Percentiles rank a stretch among this genome's conserved stretches.
phyloP scores from a whole-genome alignment of 2,113 vertebrate species.

The Tamias sibiricus region DNA sequence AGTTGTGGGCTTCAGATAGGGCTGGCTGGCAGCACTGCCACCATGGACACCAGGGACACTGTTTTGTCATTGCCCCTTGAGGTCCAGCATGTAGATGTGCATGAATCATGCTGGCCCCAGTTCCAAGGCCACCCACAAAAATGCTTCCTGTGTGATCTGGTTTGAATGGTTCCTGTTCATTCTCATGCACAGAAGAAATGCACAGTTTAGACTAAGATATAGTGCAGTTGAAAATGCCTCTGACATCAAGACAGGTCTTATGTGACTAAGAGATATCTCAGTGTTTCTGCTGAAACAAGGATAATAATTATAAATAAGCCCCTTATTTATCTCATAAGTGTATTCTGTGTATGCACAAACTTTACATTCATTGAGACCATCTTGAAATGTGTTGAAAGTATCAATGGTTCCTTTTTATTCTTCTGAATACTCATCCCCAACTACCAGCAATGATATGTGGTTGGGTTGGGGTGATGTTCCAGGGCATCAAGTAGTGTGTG shows the following conservation, averaged over 20 bases:
- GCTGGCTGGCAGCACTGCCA: not conserved
- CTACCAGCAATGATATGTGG: conserved; percentile 59
- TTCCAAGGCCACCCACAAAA: conserved; percentile 38
- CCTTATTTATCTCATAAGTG: conserved; percentile 76
- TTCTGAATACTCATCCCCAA: conserved; percentile 79
- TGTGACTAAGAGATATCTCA: not conserved
- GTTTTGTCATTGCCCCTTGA: not conserved
- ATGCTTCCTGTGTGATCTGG: not conserved
- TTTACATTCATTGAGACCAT: conserved; percentile 75
- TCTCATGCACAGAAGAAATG: not conserved
- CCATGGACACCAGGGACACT: not conserved
- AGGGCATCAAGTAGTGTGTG: conserved; percentile 72
- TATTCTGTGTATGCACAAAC: conserved; percentile 74
- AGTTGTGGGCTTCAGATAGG: not conserved
- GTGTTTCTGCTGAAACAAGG: conserved; percentile 67
- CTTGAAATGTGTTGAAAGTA: conserved; percentile 72
- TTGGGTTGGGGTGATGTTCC: conserved; percentile 69
- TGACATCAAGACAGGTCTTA: not conserved
- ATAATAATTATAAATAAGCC: conserved; percentile 47
- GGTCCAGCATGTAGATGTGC: not conserved
- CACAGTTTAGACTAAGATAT: not conserved
- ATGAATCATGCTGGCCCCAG: not conserved
- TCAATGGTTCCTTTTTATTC: conserved; percentile 82
- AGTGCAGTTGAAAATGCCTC: not conserved
- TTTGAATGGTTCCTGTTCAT: not conserved